phyloP scores from a whole-genome alignment of 2,797 vertebrate genomes.

The Sebastes hopkinsi region DNA sequence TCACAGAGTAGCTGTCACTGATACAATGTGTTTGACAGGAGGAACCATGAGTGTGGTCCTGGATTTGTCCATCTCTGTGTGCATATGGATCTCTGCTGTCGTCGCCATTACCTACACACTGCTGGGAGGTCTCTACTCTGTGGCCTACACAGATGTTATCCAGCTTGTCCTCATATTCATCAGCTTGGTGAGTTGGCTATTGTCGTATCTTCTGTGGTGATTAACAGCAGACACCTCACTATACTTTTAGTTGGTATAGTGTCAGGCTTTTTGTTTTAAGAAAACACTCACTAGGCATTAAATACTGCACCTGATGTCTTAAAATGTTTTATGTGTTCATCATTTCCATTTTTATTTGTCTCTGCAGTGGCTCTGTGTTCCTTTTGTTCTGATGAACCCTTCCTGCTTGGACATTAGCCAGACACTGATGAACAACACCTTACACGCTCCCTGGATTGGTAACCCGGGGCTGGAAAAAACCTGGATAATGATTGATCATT shows the following conservation, averaged over 20 bases:
- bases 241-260: too few relatives aligned
- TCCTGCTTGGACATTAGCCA: constrained; percentile 59
- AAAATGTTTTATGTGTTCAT: too few relatives aligned
- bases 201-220: too few relatives aligned
- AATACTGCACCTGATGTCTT: too few relatives aligned
- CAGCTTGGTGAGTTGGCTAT: constrained; percentile 67
- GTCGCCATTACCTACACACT: constrained; percentile 71
- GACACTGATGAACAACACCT: constrained; percentile 66
- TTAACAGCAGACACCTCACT: too few relatives aligned
- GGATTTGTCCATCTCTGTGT: constrained; percentile 60
- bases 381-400: constrained; percentile 76
- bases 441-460: constrained; percentile 72
- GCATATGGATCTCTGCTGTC: constrained; percentile 69
- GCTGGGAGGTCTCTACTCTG: constrained; percentile 78
- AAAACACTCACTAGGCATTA: too few relatives aligned
- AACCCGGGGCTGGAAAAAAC: constrained; percentile 33
- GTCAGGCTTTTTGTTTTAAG: too few relatives aligned
- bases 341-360: neutral
- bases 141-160: constrained; percentile 67
- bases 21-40: constrained; percentile 50
- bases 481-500: constrained; percentile 73
- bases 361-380: constrained; percentile 64
- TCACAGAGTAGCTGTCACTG: neutral
- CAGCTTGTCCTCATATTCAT: constrained; percentile 76
- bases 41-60: constrained; percentile 78